Base-by-base conservation (phyloP, 2,797 vertebrate species). In the Cyprinella venusta region DNA sequence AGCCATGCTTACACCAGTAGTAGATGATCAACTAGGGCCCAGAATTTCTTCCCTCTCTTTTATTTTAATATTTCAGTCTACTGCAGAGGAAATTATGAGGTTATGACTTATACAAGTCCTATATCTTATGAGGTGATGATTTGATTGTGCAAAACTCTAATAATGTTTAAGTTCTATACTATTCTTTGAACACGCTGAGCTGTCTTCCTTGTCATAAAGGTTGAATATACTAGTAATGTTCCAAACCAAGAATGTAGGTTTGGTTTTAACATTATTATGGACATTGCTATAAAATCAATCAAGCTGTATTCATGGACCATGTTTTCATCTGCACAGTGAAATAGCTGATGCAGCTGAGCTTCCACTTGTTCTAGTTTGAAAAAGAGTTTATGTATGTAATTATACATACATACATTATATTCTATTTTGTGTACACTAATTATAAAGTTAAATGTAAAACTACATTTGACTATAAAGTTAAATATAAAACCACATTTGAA, bases 71-170 rank as follows among this genome's bases (percentile, higher is more conserved):
- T 75, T 36, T 56, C 30, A 38, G 33, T 75, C 50, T 56, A 33
- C 48, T 56, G 71, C 33, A 75, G 50, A 13, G 19, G 50, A 33
- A n/a, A 75, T 75, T 75, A n/a, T n/a, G n/a, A n/a, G n/a, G n/a
- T n/a, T n/a, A n/a, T n/a, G n/a, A n/a, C n/a, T n/a, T n/a, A n/a
- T n/a, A n/a, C n/a, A n/a, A n/a, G n/a, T n/a, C n/a, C n/a, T n/a
- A n/a, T n/a, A 56, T 26, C 15, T 26, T 69, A 54, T 80, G 38
- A 56, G 7, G 26, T n/a, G 24, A 61, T 33, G 24, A 80, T 71
- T 42, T 61, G 36, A 45, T 59, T 42, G n/a, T 79, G 9, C 16
- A 65, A 33, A 79, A 42, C 50, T 54, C 48, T 56, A 42, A 59
- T 9, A 19, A 42, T 69, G 4, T 18, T 70, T 45, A 38, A 80